These are phyloP conservation scores for Meghimatium bilineatum DNA, from an alignment of 2,888 invertebrate genomes.

Conservation along the genomic window DNA sequence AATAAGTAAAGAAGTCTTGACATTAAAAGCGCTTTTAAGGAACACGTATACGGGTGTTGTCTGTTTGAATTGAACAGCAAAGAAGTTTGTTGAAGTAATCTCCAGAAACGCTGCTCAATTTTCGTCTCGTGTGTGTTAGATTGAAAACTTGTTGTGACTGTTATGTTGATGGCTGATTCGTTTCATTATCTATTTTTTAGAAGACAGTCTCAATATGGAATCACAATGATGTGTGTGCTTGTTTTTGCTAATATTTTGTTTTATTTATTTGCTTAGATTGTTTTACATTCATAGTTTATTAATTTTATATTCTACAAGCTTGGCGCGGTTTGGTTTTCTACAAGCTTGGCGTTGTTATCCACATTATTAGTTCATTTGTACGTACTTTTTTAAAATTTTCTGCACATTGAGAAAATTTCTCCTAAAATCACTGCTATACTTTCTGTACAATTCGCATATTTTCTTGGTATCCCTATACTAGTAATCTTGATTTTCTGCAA, in stretches of 20 bases:
- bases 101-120: not conserved
- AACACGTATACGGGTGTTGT: slow-evolving; percentile 6
- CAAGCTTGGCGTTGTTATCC: no score
- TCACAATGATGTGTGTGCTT: not conserved
- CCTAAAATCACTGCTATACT: no score
- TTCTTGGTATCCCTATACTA: no score
- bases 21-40: not conserved
- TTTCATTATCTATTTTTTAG: not conserved
- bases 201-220: not conserved
- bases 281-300: not conserved
- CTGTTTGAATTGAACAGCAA: not conserved
- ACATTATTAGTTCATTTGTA: no score
- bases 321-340: no score
- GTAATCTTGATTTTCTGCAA: no score
- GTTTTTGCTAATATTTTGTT: not conserved
- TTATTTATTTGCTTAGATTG: no score
- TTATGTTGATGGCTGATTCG: not conserved
- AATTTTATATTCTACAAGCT: no score
- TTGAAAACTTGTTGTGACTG: not conserved
- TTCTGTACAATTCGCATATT: no score
- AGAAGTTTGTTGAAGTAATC: slow-evolving; percentile 20
- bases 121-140: not conserved
- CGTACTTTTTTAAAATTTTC: no score
- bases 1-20: slow-evolving; percentile 14
- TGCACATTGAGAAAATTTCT: no score